Conservation (phyloP, 2,113 vertebrate species). For the Setophaga coronata region DNA sequence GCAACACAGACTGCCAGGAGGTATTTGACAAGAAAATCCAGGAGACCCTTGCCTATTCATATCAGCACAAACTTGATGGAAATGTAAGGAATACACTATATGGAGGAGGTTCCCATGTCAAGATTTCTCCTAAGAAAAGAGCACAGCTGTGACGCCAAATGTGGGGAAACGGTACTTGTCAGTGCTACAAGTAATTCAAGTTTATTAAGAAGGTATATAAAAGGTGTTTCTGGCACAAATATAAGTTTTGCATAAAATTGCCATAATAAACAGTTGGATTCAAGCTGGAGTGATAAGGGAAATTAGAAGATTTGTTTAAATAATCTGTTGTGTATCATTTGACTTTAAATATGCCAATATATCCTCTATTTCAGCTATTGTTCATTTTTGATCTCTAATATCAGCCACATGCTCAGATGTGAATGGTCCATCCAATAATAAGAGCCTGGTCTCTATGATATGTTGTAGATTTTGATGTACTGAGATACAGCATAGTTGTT, state of each 20-base stretch:
- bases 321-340: not conserved
- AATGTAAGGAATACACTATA: not conserved
- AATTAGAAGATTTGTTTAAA: not conserved
- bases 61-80: not conserved
- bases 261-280: not conserved
- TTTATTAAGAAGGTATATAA: not conserved
- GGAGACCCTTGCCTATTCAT: not conserved
- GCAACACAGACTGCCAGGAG: not conserved
- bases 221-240: not conserved
- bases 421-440: not conserved
- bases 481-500: not conserved
- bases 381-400: not conserved
- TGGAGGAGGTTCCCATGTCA: not conserved
- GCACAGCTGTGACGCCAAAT: not conserved
- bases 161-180: not conserved
- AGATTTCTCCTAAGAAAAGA: not conserved
- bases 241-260: not conserved
- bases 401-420: not conserved
- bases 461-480: not conserved
- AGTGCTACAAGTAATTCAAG: not conserved
- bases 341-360: not conserved
- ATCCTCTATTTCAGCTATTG: not conserved
- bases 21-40: slow-evolving; percentile 7
- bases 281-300: not conserved
- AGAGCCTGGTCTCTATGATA: not conserved